phyloP scores from a whole-genome alignment of 92 coral and sea anemone genomes.

The Zoanthus sansibaricus region DNA sequence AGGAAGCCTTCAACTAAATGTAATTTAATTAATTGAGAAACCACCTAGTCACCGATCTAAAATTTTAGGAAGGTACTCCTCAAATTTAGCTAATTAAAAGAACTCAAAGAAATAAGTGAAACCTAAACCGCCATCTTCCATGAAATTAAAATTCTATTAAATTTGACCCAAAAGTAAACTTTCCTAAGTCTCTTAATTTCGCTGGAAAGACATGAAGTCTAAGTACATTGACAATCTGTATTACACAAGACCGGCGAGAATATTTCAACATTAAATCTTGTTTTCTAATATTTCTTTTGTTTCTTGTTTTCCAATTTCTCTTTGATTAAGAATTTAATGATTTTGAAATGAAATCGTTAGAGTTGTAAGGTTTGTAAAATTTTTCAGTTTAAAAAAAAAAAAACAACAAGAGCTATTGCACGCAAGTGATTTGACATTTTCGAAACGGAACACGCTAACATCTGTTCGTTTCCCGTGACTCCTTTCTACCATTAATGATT shows the following conservation, averaged over 20 bases:
- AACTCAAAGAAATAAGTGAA: slow-evolving; percentile 57
- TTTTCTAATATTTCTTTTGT: neutral
- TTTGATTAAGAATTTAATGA: neutral
- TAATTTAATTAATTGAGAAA: slow-evolving; percentile 41
- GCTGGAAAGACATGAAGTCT: slow-evolving; percentile 48
- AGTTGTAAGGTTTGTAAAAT: neutral
- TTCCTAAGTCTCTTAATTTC: slow-evolving; percentile 59
- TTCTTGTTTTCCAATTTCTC: neutral
- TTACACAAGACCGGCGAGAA: neutral
- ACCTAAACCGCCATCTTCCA: slow-evolving; percentile 53
- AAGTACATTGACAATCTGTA: slow-evolving; percentile 39
- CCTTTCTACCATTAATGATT: slow-evolving; percentile 40
- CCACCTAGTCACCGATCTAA: slow-evolving; percentile 53
- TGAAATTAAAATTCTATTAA: slow-evolving; percentile 92
- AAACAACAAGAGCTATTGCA: neutral
- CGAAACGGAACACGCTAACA: slow-evolving; percentile 65
- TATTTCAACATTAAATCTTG: slow-evolving; percentile 1
- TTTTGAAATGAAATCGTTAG: neutral
- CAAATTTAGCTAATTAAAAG: slow-evolving; percentile 75
- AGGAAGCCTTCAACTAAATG: slow-evolving; percentile 41
- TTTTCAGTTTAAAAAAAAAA: slow-evolving; percentile 14
- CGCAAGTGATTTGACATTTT: slow-evolving; percentile 43
- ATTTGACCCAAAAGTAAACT: slow-evolving; percentile 72
- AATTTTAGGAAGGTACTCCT: slow-evolving; percentile 32
- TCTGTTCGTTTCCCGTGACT: slow-evolving; percentile 83